phyloP scores from a whole-genome alignment of 1,140 invertebrate species.

The Callitettix versicolor region DNA sequence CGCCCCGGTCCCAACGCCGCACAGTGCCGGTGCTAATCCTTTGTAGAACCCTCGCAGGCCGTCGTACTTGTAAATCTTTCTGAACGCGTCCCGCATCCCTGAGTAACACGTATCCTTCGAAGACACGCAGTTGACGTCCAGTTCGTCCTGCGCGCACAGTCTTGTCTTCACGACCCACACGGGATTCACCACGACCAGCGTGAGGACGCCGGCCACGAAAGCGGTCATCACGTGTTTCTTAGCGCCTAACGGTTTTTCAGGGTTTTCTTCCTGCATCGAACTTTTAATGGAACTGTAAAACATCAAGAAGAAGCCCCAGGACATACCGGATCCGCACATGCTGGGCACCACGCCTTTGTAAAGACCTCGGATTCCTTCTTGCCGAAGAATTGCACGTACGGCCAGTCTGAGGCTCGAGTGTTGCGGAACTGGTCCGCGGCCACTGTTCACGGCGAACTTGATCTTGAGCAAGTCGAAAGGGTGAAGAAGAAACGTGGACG shows the following conservation, averaged over 20 bases:
- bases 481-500: slow-evolving; percentile 79
- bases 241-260: slow-evolving; percentile 64
- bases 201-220: slow-evolving; percentile 80
- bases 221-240: slow-evolving; percentile 79
- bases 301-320: slow-evolving; percentile 97
- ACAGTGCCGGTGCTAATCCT: slow-evolving; percentile 93
- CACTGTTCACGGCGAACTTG: slow-evolving; percentile 90
- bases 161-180: slow-evolving; percentile 94
- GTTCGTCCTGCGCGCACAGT: slow-evolving; percentile 69
- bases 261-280: slow-evolving; percentile 72
- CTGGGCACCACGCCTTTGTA: slow-evolving; percentile 91
- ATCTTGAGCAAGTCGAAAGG: slow-evolving; percentile 94
- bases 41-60: slow-evolving; percentile 85
- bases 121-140: slow-evolving; percentile 29
- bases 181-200: slow-evolving; percentile 85
- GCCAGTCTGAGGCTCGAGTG: slow-evolving; percentile 66
- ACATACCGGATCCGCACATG: slow-evolving; percentile 84
- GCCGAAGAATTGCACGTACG: slow-evolving; percentile 67
- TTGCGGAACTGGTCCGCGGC: slow-evolving; percentile 63
- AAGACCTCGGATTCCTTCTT: slow-evolving; percentile 81
- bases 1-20: slow-evolving; percentile 95
- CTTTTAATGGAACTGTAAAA: slow-evolving; percentile 91
- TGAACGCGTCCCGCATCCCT: slow-evolving; percentile 81
- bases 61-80: slow-evolving; percentile 82
- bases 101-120: slow-evolving; percentile 49